Evolutionary conservation across 2,888 invertebrate genomes (phyloP).

Genomic region (Pheosia tremula): DNA sequence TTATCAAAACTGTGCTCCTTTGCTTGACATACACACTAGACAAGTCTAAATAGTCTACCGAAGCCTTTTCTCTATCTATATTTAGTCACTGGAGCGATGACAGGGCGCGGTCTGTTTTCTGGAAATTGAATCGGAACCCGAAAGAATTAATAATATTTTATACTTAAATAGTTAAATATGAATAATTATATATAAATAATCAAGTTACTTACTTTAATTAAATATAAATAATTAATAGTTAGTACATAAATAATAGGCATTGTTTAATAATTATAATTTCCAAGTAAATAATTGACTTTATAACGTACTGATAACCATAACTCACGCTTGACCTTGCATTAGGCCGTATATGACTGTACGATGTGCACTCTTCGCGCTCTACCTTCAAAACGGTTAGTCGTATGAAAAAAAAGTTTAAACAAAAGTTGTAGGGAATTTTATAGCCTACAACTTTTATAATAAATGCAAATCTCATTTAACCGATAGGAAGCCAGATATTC

Average conservation of each 20-base stretch:
- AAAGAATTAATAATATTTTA: slow-evolving; percentile 25
- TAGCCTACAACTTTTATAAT: slow-evolving; percentile 11
- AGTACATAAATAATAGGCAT: slow-evolving; percentile 27
- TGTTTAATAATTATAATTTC: slow-evolving; percentile 19
- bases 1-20: neutral
- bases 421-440: slow-evolving; percentile 27
- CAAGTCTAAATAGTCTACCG: neutral
- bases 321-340: slow-evolving; percentile 38
- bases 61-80: too few relatives aligned
- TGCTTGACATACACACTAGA: neutral
- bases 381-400: slow-evolving; percentile 27
- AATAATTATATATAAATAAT: slow-evolving; percentile 21
- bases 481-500: slow-evolving; percentile 23
- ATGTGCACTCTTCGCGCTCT: slow-evolving; percentile 30
- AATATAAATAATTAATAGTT: slow-evolving; percentile 26
- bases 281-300: too few relatives aligned
- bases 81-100: too few relatives aligned
- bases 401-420: slow-evolving; percentile 32
- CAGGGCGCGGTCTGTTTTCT: too few relatives aligned
- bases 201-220: too few relatives aligned
- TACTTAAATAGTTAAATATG: slow-evolving; percentile 26
- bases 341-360: slow-evolving; percentile 32
- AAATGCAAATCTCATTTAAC: slow-evolving; percentile 11
- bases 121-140: too few relatives aligned
- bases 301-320: slow-evolving; percentile 32